These are phyloP conservation scores for Triops cancriformis DNA, from an alignment of 1,140 invertebrate genomes.

Conservation along the genomic window DNA sequence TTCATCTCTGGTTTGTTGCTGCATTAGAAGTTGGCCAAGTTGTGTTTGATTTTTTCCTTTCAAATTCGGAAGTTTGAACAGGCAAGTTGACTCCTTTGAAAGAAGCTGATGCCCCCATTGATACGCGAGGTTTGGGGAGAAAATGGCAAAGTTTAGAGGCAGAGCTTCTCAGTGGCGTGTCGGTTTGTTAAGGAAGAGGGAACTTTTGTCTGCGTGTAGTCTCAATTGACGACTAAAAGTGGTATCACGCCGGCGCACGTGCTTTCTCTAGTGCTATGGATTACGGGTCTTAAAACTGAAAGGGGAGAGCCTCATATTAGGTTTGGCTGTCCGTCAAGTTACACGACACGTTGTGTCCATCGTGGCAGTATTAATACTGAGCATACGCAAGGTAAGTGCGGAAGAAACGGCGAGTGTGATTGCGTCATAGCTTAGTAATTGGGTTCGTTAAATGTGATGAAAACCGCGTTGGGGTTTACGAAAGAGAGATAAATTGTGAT, in stretches of 20 bases:
- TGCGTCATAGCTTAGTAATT: neutral
- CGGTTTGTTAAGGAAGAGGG: neutral
- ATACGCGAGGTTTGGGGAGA: neutral
- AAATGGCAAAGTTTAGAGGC: neutral
- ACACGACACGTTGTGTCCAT: neutral
- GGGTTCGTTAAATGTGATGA: no score
- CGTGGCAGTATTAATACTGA: neutral
- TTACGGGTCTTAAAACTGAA: neutral
- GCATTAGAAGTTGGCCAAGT: no score
- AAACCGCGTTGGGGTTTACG: no score
- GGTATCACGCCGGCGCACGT: neutral
- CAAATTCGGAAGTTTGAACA: no score
- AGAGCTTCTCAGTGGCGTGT: neutral
- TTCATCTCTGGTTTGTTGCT: no score
- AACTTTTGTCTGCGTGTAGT: neutral
- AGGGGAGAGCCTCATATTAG: neutral
- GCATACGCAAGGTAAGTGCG: neutral
- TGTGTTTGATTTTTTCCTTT: no score
- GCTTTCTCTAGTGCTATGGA: neutral
- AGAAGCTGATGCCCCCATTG: no score
- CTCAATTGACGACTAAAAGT: neutral
- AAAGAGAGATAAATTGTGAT: no score
- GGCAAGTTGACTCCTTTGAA: no score
- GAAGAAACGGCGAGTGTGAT: neutral
- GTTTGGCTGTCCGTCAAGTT: neutral